Percentiles rank a stretch among this genome's conserved stretches.
Conservation (phyloP, 2,888 invertebrate species). For the Troides helena region DNA sequence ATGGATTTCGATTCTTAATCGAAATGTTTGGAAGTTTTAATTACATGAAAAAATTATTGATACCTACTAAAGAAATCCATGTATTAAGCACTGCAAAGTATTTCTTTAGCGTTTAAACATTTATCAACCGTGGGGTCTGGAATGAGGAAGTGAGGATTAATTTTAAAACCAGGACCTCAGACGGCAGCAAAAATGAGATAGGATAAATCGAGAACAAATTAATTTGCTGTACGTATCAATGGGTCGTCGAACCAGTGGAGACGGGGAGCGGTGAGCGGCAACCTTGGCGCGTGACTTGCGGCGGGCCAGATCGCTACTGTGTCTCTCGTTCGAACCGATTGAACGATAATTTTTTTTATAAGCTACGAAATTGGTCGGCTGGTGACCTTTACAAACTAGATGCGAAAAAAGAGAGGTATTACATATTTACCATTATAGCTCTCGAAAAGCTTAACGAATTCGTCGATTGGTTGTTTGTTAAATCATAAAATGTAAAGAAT, state of each 20-base stretch:
- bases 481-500: no score
- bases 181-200: conserved; percentile 21
- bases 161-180: conserved; percentile 22
- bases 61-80: background rate
- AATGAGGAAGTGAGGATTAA: conserved; percentile 18
- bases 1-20: no score
- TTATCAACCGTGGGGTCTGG: conserved; percentile 1
- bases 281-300: conserved; percentile 56
- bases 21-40: no score
- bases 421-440: no score
- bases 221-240: conserved; percentile 38
- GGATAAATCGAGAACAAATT: conserved; percentile 27
- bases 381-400: background rate
- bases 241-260: conserved; percentile 60
- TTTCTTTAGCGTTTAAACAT: conserved; percentile 4
- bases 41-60: no score
- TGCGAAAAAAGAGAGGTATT: no score
- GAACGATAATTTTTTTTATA: conserved; percentile 29
- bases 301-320: conserved; percentile 45
- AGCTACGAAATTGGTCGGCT: background rate
- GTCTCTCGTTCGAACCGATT: conserved; percentile 34
- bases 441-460: no score
- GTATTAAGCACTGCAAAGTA: background rate
- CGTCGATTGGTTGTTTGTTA: no score
- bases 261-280: conserved; percentile 52